A percentile compares a stretch with the other conserved stretches of the same genome.
Evolutionary conservation across 2,888 invertebrate genomes (phyloP).

Genomic region (Bedellia somnulentella): DNA sequence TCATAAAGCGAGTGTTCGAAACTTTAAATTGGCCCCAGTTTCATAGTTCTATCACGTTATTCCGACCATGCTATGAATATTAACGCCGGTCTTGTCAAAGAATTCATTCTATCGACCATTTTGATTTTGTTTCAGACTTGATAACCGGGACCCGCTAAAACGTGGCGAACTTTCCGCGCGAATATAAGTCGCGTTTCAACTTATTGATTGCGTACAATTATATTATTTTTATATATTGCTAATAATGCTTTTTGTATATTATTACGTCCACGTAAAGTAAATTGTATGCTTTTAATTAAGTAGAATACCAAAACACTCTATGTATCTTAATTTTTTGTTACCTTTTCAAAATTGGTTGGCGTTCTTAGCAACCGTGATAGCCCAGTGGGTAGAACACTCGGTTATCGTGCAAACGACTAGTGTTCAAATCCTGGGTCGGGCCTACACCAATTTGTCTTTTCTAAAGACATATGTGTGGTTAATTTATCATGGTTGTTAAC

Average conservation of each 20-base stretch:
- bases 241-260: neutral
- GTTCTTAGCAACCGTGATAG: too few species aligned
- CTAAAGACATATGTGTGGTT: too few species aligned
- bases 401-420: too few species aligned
- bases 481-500: too few species aligned
- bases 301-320: too few species aligned
- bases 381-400: too few species aligned
- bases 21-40: constrained; percentile 3
- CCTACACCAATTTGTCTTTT: too few species aligned
- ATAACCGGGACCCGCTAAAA: neutral
- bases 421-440: too few species aligned
- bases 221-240: neutral
- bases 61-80: constrained; percentile 1
- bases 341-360: too few species aligned
- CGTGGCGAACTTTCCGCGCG: neutral
- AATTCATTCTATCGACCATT: neutral
- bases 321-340: too few species aligned
- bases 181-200: neutral
- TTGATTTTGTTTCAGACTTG: neutral
- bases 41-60: constrained; percentile 3
- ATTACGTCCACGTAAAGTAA: too few species aligned
- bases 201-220: neutral
- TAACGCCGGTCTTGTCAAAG: neutral
- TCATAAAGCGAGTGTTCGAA: constrained; percentile 2
- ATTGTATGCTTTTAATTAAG: too few species aligned